Evolutionary conservation across 2,888 invertebrate species (phyloP).

Genomic region (Zeuzera pyrina): DNA sequence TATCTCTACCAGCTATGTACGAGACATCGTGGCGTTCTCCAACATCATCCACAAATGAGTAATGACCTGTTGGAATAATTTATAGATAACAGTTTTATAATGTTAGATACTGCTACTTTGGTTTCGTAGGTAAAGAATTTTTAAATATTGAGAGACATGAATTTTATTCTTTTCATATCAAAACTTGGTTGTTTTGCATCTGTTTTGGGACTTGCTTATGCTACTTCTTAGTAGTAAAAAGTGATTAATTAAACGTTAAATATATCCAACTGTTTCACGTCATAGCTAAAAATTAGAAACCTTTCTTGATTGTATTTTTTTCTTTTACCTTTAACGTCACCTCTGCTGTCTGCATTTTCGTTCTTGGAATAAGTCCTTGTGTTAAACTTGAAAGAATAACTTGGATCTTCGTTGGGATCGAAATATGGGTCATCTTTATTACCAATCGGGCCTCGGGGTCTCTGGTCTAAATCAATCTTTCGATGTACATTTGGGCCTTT

Average conservation of each 20-base stretch:
- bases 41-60: constrained; percentile 82
- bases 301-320: neutral
- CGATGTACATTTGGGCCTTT: constrained; percentile 83
- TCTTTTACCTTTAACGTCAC: constrained; percentile 71
- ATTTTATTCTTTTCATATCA: neutral
- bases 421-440: constrained; percentile 81
- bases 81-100: neutral
- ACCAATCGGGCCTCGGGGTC: constrained; percentile 76
- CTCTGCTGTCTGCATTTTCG: constrained; percentile 76
- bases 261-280: neutral
- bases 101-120: neutral
- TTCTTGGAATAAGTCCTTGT: constrained; percentile 78
- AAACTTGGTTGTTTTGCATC: neutral
- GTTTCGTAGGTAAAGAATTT: no score
- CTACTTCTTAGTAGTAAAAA: neutral
- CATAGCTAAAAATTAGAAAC: neutral
- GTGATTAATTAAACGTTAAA: neutral
- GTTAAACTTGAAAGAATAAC: constrained; percentile 79
- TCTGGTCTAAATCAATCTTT: constrained; percentile 80
- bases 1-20: constrained; percentile 82
- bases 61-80: constrained; percentile 65
- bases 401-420: constrained; percentile 84
- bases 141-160: no score
- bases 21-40: constrained; percentile 84
- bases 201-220: neutral